Evolutionary conservation across 1,140 invertebrate species (phyloP), one percentile per base, ranked within the genome.

Genomic region (Anastatus disparis): DNA sequence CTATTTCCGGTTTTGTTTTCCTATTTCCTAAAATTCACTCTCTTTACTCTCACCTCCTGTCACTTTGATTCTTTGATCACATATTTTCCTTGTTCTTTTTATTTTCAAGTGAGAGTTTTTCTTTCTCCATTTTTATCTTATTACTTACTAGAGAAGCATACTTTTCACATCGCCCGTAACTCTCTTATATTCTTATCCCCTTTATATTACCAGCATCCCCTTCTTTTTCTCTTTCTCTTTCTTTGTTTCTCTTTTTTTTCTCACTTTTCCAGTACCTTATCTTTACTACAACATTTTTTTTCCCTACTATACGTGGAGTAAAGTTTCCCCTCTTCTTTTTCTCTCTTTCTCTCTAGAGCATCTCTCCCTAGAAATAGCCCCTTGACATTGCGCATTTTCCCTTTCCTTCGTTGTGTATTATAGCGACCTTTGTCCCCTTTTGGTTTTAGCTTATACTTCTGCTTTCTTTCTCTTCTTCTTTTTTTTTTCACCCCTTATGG

Each of bases 341-440:
- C 17, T 40, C 1, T 24, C 35, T 17, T 50, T 71, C 61, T 71
- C 58, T 38, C 71, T 72, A 38, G 38, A 42, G 52, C 38, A 35
- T 24, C 24, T 59, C 22, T 52, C 63, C 70, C 61, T 69, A 61
- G 58, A 58, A 20, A 20, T 65, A 9, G 40, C 62, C 46, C 68
- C 69, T 73, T 71, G 71, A 65, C 65, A 17, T 26, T 44, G 64
- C 59, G 17, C 10, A 38, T 20, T 56, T 56, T 56, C 31, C 10
- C 31, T 38, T 38, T 56, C 31, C 31, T 12, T n/a, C n/a, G 31
- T 4, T 6, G 31, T 10, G 31, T 6, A 35, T 35, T 10, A 35
- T 4, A 4, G 15, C 29, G 29, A 55, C 29, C 52, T 55, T 55
- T 15, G 29, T 22, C 29, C 15, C 15, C 40, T 13, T n/a, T 15